These are phyloP conservation scores for Malacoraja senta DNA, from an alignment of 2,797 vertebrate genomes.

Conservation along the genomic window DNA sequence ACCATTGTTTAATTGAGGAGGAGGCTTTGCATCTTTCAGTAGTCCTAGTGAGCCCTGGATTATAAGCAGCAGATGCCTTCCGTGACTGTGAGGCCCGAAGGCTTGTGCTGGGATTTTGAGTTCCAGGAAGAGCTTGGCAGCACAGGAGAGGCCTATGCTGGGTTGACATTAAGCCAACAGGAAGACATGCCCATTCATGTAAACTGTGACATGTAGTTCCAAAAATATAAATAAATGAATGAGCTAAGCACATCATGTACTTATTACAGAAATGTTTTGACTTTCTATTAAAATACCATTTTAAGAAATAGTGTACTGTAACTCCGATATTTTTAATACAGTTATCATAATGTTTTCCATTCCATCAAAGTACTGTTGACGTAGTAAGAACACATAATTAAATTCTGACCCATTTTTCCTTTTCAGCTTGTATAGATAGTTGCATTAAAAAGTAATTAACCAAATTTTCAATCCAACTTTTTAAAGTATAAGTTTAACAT, in stretches of 20 bases:
- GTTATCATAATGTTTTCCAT: neutral
- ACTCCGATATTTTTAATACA: neutral
- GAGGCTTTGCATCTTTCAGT: too few species aligned
- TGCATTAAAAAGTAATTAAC: conserved; percentile 3
- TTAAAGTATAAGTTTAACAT: neutral
- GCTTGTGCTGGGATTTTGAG: too few species aligned
- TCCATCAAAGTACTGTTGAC: neutral
- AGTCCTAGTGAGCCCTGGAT: too few species aligned
- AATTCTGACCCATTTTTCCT: conserved; percentile 8
- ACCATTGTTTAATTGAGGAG: too few species aligned
- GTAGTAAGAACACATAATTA: neutral
- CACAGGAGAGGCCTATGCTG: too few species aligned
- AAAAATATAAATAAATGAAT: neutral
- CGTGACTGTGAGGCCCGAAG: too few species aligned
- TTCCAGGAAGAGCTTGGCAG: too few species aligned
- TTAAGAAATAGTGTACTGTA: neutral
- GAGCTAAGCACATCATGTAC: neutral
- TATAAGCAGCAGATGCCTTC: too few species aligned
- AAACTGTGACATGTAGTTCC: neutral
- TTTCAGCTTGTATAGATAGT: neutral
- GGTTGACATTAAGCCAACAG: too few species aligned
- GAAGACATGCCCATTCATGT: neutral
- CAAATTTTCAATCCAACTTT: neutral
- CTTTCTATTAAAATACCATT: neutral
- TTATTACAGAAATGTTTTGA: neutral